phyloP scores from a whole-genome alignment of 1,140 invertebrate species.

The Drosophila auraria region DNA sequence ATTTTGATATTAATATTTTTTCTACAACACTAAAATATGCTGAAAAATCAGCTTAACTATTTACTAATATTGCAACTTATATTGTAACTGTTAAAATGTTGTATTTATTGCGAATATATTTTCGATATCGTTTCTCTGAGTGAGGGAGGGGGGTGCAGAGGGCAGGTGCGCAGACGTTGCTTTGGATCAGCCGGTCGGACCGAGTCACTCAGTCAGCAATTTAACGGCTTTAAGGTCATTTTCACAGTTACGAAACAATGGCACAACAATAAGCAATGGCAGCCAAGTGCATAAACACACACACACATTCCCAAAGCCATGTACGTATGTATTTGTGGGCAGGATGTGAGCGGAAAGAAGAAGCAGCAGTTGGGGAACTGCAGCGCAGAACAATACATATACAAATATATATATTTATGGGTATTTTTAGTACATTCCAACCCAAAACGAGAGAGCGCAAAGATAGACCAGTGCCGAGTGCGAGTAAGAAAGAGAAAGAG shows the following conservation, averaged over 20 bases:
- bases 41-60: too few relatives aligned
- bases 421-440: slow-evolving; percentile 66
- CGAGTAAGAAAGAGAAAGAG: slow-evolving; percentile 23
- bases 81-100: too few relatives aligned
- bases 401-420: slow-evolving; percentile 49
- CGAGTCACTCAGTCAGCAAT: slow-evolving; percentile 69
- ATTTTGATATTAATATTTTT: background rate
- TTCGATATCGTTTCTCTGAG: slow-evolving; percentile 6
- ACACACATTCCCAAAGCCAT: slow-evolving; percentile 3
- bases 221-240: slow-evolving; percentile 82
- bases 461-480: slow-evolving; percentile 18
- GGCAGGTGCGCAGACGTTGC: slow-evolving; percentile 54
- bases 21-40: background rate
- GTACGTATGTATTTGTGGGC: slow-evolving; percentile 2
- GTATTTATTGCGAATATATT: background rate
- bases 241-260: slow-evolving; percentile 80
- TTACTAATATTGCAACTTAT: too few relatives aligned
- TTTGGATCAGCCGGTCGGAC: slow-evolving; percentile 55
- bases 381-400: slow-evolving; percentile 37
- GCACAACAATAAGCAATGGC: slow-evolving; percentile 72
- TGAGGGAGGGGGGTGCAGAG: background rate
- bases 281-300: slow-evolving; percentile 58
- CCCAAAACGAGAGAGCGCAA: slow-evolving; percentile 29
- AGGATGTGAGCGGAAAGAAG: slow-evolving; percentile 25
- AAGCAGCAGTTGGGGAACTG: slow-evolving; percentile 20